Conservation (phyloP, 2,797 vertebrate species). For the Moxostoma hubbsi region DNA sequence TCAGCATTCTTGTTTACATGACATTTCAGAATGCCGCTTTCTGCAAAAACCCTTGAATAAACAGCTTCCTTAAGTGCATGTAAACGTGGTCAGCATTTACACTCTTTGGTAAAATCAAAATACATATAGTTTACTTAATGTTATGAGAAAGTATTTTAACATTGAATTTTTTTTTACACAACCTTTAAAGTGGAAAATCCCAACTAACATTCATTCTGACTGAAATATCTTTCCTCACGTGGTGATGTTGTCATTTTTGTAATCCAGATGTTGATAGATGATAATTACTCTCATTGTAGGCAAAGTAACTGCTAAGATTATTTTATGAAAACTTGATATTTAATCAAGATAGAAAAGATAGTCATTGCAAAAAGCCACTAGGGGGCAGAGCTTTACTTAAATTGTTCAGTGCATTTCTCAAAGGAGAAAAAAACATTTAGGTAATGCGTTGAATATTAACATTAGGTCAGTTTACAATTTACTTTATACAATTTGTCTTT, state of each 20-base stretch:
- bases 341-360: background rate
- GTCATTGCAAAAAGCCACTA: constrained; percentile 8
- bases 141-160: no score
- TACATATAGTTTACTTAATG: no score
- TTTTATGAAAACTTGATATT: constrained; percentile 6
- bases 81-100: no score
- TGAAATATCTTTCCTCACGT: no score
- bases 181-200: no score
- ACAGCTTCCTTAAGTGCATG: no score
- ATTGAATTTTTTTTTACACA: no score
- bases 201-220: background rate
- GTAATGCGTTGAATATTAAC: background rate
- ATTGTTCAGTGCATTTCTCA: background rate
- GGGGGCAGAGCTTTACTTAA: constrained; percentile 24
- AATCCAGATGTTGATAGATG: background rate
- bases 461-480: background rate
- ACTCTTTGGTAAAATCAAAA: no score
- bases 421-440: background rate
- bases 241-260: background rate
- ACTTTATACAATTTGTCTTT: background rate
- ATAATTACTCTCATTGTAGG: background rate
- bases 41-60: no score
- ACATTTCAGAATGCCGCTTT: no score
- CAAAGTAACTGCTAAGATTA: background rate
- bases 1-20: no score